Evolutionary conservation across 2,888 invertebrate species (phyloP).

Genomic region (Drosophila mimica): DNA sequence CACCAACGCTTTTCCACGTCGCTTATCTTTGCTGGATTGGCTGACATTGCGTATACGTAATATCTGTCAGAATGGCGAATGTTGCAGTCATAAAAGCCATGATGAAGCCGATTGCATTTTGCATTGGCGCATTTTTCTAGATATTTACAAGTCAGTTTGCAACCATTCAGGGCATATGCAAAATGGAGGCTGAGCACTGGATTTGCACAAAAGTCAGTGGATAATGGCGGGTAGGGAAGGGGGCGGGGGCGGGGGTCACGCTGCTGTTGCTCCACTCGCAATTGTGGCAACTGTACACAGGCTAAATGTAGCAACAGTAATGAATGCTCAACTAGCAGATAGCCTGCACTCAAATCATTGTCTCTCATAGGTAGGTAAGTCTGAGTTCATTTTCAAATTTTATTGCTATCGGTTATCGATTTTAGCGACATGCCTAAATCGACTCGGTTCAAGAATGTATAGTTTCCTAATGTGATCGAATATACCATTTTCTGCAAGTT

Average conservation of each 20-base stretch:
- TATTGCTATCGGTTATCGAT: too few relatives aligned
- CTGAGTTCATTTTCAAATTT: background rate
- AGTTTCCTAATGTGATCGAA: background rate
- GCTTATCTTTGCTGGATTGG: constrained; percentile 2
- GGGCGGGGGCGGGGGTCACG: background rate
- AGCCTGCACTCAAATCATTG: background rate
- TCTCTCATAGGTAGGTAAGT: background rate
- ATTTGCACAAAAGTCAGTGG: background rate
- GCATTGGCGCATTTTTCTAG: constrained; percentile 20
- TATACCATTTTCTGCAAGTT: background rate
- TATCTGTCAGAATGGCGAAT: constrained; percentile 26
- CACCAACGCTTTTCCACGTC: background rate
- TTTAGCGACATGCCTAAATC: background rate
- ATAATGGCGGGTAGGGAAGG: background rate
- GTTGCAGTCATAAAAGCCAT: background rate
- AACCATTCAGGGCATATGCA: constrained; percentile 14
- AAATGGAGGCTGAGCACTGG: constrained; percentile 6
- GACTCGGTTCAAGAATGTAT: background rate
- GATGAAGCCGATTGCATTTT: constrained; percentile 31
- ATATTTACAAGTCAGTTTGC: constrained; percentile 30
- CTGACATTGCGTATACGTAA: constrained; percentile 32
- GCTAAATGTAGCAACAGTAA: background rate
- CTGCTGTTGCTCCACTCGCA: constrained; percentile 3
- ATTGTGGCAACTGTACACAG: constrained; percentile 3
- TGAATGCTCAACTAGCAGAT: background rate